Base-by-base conservation (phyloP, 2,797 vertebrate genomes). In the Sebastes steindachneri region DNA sequence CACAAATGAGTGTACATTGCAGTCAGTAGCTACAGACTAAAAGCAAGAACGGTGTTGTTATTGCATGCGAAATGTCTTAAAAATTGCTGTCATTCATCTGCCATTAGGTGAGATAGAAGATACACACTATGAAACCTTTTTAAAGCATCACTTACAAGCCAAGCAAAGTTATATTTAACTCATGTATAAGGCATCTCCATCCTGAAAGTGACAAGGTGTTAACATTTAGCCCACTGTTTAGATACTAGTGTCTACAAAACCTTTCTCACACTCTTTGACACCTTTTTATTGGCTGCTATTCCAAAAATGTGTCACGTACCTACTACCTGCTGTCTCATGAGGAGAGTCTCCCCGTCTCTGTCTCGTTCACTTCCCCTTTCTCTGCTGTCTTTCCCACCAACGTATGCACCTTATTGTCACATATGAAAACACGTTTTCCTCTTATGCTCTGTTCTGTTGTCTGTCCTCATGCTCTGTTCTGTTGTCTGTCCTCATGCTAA, bases 251-350 rank as follows among this genome's bases (percentile, higher is more conserved):
- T 84, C 84, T 37, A 65, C 75, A 83, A 15, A 82, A 80, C 72
- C 8, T 74, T 92, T 92, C 91, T 93, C 92, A 91, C 88, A 89
- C 85, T 88, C 68, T 86, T 80, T 88, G 63, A 41, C 80, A 80
- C 80, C 77, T 91, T 89, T 92, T 88, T 84, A 86, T 85, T 75
- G 58, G 69, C 75, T 74, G 85, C 82, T 69, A 92, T 93, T 85
- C 87, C 86, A 94, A 90, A 91, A 84, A 93, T 94, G 80, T 94
- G 77, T 73, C 90, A 85, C 77, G 82, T 87, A 89, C 77, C 71
- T 82, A 92, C 79, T 80, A 90, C 77, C 71, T 82, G 93, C 79
- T 80, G 87, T 66, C 85, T 86, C n/a, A 2, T 90, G 84, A 88
- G 81, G 63, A 14, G 2, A 77, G 71, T 41, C 77, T 37, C 72